Base-by-base conservation (phyloP, 2,113 vertebrate genomes). In the Pomatostomus ruficeps region DNA sequence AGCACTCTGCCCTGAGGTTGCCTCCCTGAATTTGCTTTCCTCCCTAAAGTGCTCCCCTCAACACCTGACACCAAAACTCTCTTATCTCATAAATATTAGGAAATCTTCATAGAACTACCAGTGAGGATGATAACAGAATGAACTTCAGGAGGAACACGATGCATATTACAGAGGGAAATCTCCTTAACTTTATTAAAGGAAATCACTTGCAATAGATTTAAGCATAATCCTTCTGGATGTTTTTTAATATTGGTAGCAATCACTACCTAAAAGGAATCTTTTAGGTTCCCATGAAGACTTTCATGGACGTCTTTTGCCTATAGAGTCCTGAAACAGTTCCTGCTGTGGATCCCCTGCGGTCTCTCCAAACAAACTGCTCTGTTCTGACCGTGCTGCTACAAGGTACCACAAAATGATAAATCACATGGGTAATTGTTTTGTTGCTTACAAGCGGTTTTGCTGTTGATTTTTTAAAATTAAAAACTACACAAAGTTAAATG, bases 131-230 rank as follows among this genome's bases (percentile, higher is more conserved):
- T 46, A 88, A 91, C 4, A 63, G 72, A 96, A 89, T 74, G 85
- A 94, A 77, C 74, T 91, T 91, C 78, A 85, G 70, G 71, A 58
- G 51, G 28, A 92, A 80, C 38, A 25, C 14, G 85, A 89, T 57
- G 74, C 89, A 85, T 51, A 93, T 94, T 94, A 92, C 13, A 13
- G 77, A 89, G 35, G 82, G 70, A 95, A 95, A 95, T 95, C 93
- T 85, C 71, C 89, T 95, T 94, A 96, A 76, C 51, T 94, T 91
- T 79, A 83, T 93, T 93, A 93, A 89, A 83, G 49, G 43, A 94
- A 96, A 92, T 88, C 58, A 90, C 55, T 95, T 55, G 70, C 89
- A 91, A 76, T 80, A 91, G 81, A 94, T 93, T 94, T 62, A 65
- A 91, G 51, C 25, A 26, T 82, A 97, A 95, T 91, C 91, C 85